Conservation (phyloP, 2,888 invertebrate genomes). For the Cerceris ruficornis region DNA sequence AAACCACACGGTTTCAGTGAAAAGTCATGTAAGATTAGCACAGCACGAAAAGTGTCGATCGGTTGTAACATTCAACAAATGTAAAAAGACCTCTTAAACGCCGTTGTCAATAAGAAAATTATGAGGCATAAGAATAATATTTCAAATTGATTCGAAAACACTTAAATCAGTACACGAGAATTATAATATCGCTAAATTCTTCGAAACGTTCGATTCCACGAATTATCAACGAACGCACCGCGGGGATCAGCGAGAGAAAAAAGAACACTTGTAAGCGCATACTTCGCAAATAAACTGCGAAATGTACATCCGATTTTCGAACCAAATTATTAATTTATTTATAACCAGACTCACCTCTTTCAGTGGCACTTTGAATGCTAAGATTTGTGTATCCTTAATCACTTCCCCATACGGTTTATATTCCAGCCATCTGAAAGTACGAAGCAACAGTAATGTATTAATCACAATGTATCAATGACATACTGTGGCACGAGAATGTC, state of each 20-base stretch:
- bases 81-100: too few relatives aligned
- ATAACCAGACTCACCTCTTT: slow-evolving; percentile 81
- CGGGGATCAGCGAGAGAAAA: slow-evolving; percentile 3
- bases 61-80: too few relatives aligned
- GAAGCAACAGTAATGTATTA: background rate
- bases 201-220: slow-evolving; percentile 14
- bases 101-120: too few relatives aligned
- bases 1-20: too few relatives aligned
- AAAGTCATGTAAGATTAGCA: too few relatives aligned
- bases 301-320: background rate
- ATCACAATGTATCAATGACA: slow-evolving; percentile 1
- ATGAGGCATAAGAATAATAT: background rate
- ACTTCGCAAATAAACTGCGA: background rate
- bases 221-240: slow-evolving; percentile 16
- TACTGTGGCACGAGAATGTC: background rate
- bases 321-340: slow-evolving; percentile 11
- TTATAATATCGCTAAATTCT: slow-evolving; percentile 31
- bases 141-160: slow-evolving; percentile 1
- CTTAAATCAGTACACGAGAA: slow-evolving; percentile 18
- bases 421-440: slow-evolving; percentile 85
- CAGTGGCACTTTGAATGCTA: slow-evolving; percentile 90
- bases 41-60: too few relatives aligned
- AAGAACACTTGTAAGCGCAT: background rate
- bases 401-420: slow-evolving; percentile 85
- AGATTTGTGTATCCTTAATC: slow-evolving; percentile 87